These are phyloP conservation scores for Solen grandis DNA, from an alignment of 1,140 invertebrate species.

Conservation along the genomic window DNA sequence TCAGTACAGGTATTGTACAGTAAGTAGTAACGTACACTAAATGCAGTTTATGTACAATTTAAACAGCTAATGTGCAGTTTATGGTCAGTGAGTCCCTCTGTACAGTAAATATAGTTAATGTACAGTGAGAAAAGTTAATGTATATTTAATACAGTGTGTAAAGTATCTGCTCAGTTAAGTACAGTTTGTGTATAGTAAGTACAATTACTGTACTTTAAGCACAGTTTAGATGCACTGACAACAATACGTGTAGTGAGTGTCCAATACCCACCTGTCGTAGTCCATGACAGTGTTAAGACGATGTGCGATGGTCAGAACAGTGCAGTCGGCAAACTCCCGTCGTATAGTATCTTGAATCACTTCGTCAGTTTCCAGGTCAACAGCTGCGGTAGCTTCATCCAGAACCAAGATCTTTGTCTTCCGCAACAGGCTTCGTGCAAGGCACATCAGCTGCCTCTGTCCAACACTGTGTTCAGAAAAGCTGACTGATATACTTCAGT, in stretches of 20 bases:
- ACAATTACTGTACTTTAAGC: background rate
- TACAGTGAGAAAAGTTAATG: background rate
- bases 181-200: background rate
- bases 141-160: background rate
- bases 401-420: slow-evolving; percentile 90
- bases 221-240: background rate
- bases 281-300: slow-evolving; percentile 82
- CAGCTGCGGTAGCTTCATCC: slow-evolving; percentile 81
- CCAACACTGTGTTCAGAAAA: too few species aligned
- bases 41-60: too few species aligned
- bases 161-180: background rate
- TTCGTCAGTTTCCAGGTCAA: slow-evolving; percentile 80
- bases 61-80: too few species aligned
- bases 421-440: slow-evolving; percentile 82
- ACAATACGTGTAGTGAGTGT: background rate
- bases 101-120: background rate
- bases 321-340: slow-evolving; percentile 77
- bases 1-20: too few species aligned
- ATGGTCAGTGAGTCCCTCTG: background rate
- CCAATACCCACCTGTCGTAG: slow-evolving; percentile 68
- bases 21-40: too few species aligned
- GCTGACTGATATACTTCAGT: slow-evolving; percentile 25
- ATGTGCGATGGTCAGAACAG: slow-evolving; percentile 81
- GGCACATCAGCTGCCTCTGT: slow-evolving; percentile 82
- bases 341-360: slow-evolving; percentile 81